These are phyloP conservation scores for Drosophila peninsularis DNA, from an alignment of 2,888 invertebrate genomes.

Conservation along the genomic window DNA sequence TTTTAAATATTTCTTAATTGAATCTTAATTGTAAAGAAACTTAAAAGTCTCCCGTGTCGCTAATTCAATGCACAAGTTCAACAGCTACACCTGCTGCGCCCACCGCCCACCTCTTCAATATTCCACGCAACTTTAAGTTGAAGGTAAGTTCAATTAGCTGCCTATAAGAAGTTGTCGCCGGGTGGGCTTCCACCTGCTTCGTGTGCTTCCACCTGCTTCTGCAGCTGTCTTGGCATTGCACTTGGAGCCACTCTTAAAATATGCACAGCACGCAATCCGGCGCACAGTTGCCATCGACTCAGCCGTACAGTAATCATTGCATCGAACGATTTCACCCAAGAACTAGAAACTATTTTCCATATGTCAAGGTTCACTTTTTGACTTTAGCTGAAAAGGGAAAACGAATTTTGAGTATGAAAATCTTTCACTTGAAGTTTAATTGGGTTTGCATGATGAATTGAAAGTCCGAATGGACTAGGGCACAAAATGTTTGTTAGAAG, in stretches of 20 bases:
- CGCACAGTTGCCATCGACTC: constrained; percentile 30
- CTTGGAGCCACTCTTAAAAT: constrained; percentile 58
- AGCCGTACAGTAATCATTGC: constrained; percentile 24
- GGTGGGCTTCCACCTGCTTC: constrained; percentile 26
- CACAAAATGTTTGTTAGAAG: not conserved
- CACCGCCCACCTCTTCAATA: constrained; percentile 26
- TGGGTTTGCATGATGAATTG: not conserved
- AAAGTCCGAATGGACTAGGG: not conserved
- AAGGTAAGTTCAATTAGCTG: constrained; percentile 69
- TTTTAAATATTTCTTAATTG: constrained; percentile 74
- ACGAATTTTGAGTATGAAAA: not conserved
- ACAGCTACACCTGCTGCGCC: constrained; percentile 11
- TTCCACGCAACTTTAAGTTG: constrained; percentile 56
- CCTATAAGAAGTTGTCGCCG: constrained; percentile 43
- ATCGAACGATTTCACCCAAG: constrained; percentile 51
- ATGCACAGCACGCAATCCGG: constrained; percentile 68
- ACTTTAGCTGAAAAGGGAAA: constrained; percentile 1
- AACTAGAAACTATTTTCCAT: constrained; percentile 24
- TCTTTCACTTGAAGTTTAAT: not conserved
- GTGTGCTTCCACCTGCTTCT: constrained; percentile 6
- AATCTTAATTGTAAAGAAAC: constrained; percentile 52
- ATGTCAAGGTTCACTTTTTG: constrained; percentile 32
- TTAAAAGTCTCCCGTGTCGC: constrained; percentile 47
- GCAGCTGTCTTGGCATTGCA: constrained; percentile 53
- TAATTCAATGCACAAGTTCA: constrained; percentile 58